Evolutionary conservation across 2,888 invertebrate species (phyloP).

Genomic region (Plebejus argus): DNA sequence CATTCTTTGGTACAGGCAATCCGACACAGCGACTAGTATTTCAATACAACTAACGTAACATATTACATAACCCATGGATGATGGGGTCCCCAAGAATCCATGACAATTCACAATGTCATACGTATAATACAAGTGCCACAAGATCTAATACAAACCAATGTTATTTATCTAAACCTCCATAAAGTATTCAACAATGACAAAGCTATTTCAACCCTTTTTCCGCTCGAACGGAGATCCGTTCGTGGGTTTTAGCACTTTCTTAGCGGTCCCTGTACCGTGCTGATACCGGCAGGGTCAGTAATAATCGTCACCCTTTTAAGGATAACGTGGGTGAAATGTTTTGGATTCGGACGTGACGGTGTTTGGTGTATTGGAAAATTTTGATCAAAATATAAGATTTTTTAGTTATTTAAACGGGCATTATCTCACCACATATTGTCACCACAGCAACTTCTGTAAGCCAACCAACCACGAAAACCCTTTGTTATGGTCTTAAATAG

Average conservation of each 20-base stretch:
- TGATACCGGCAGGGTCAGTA: not conserved
- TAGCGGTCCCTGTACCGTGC: slow-evolving; percentile 7
- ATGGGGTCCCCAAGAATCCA: too few species aligned
- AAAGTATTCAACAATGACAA: not conserved
- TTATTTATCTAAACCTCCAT: not conserved
- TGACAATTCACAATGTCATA: too few species aligned
- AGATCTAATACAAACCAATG: not conserved
- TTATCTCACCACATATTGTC: too few species aligned
- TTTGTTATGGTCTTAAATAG: too few species aligned
- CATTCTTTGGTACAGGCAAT: too few species aligned
- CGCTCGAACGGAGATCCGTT: not conserved
- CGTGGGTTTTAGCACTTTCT: not conserved
- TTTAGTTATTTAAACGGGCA: too few species aligned
- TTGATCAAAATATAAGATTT: not conserved
- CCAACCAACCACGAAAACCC: too few species aligned
- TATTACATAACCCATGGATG: too few species aligned
- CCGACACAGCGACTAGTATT: too few species aligned
- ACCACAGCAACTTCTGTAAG: too few species aligned
- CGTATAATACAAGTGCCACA: too few species aligned
- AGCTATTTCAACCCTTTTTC: slow-evolving; percentile 4
- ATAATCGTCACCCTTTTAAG: slow-evolving; percentile 6
- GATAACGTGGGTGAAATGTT: not conserved
- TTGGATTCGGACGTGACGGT: not conserved
- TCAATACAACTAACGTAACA: too few species aligned
- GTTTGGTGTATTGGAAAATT: not conserved